Evolutionary conservation across 2,113 vertebrate genomes (phyloP).

Genomic region (Syngnathus floridae): DNA sequence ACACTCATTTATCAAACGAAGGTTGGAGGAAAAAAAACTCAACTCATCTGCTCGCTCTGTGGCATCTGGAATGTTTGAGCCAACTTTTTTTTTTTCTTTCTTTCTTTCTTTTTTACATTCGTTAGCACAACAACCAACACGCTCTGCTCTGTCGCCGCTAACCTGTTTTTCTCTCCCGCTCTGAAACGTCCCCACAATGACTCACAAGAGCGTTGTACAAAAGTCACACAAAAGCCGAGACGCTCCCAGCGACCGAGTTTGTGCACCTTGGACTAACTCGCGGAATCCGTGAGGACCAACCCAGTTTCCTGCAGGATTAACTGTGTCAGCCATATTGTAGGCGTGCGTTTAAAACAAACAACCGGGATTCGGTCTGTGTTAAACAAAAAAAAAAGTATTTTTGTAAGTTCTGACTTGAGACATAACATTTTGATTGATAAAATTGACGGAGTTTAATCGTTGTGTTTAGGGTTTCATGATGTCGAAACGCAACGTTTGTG

Average conservation of each 20-base stretch:
- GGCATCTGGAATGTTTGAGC: constrained; percentile 45
- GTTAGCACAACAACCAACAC: constrained; percentile 25
- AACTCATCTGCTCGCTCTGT: constrained; percentile 26
- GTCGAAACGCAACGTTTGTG: too few relatives aligned
- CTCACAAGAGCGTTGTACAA: constrained; percentile 1
- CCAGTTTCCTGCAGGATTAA: constrained; percentile 43
- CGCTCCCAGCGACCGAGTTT: constrained; percentile 10
- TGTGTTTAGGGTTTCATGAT: too few relatives aligned
- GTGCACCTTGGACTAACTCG: constrained; percentile 35
- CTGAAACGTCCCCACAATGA: constrained; percentile 8
- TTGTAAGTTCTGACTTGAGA: too few relatives aligned
- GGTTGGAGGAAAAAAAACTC: constrained; percentile 38
- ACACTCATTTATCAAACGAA: constrained; percentile 55
- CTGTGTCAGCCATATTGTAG: constrained; percentile 25
- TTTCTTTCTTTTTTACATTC: constrained; percentile 44
- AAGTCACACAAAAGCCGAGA: constrained; percentile 13
- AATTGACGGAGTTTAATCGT: too few relatives aligned
- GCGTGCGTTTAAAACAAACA: background rate
- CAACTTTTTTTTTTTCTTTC: constrained; percentile 35
- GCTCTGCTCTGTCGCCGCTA: constrained; percentile 8
- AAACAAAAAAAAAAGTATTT: too few relatives aligned
- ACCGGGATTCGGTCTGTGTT: too few relatives aligned
- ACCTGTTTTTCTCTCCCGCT: constrained; percentile 18
- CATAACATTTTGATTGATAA: too few relatives aligned
- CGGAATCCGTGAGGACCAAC: constrained; percentile 30